These are phyloP conservation scores for Dryobates pubescens DNA, from an alignment of 2,797 vertebrate species.

Conservation along the genomic window DNA sequence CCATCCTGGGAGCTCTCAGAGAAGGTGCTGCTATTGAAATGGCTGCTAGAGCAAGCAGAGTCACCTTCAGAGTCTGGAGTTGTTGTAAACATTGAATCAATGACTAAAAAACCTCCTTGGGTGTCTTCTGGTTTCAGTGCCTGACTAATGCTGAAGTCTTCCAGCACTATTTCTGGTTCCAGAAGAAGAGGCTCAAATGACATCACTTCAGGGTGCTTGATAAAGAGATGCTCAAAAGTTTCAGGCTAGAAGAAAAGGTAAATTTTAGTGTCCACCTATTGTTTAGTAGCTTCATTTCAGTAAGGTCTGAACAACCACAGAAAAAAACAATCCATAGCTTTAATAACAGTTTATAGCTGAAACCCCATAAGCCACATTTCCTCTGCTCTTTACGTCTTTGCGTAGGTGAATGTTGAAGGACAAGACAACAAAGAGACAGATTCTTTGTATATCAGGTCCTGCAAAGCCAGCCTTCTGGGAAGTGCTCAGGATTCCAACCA, in stretches of 20 bases:
- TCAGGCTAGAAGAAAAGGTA: conserved; percentile 84
- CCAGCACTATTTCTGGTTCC: conserved; percentile 86
- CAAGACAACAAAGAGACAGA: background rate
- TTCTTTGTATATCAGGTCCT: background rate
- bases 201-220: conserved; percentile 77
- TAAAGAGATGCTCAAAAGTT: conserved; percentile 86
- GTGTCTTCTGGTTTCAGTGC: conserved; percentile 46
- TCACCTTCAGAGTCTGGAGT: conserved; percentile 24
- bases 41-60: conserved; percentile 44
- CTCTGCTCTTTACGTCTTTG: background rate
- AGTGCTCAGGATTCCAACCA: background rate
- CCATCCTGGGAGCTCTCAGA: background rate
- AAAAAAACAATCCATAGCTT: background rate
- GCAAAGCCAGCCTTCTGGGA: background rate
- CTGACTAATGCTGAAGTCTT: conserved; percentile 83
- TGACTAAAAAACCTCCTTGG: conserved; percentile 12
- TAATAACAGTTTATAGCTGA: background rate
- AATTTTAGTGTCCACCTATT: conserved; percentile 50
- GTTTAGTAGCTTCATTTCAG: background rate
- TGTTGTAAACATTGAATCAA: background rate
- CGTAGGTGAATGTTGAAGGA: background rate
- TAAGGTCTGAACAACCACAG: background rate
- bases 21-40: conserved; percentile 35
- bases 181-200: conserved; percentile 85
- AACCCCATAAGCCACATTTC: background rate